Evolutionary conservation across 2,888 invertebrate genomes (phyloP), one percentile per base, ranked within the genome.

Genomic region (Beris morrisii): DNA sequence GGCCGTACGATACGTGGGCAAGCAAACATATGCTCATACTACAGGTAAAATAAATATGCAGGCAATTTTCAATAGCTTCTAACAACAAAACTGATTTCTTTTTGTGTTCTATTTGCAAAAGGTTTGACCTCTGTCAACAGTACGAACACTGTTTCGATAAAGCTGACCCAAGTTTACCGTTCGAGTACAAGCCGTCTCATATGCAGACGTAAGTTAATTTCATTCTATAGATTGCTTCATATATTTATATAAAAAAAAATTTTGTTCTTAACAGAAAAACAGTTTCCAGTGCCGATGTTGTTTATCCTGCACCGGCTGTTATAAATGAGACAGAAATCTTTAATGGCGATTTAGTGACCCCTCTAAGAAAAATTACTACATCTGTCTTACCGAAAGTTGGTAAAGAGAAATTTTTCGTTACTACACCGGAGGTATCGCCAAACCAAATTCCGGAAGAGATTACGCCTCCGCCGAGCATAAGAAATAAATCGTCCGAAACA

Each of bases 1-100:
- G 77, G 77, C 2, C 72, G 74, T 46, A 75, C 74, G 5, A 69
- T 77, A 50, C 73, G 73, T 54, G 75, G 74, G 22, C 54, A 53
- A 44, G 15, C 22, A 13, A 52, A 54, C 1, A 32, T 64, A 4
- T 54, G n/a, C 43, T 30, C 43, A 54, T 64, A 72, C 66, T 72
- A 74, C 64, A 74, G 74, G 75, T 77, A 70, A 69, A 68, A 5
- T 38, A 38, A 22, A 22, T 22, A 2, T 1, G 3, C 1, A 22
- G 22, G 7, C 32, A 54, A 67, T 44, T 58, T 44, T 46, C 9
- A 44, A 12, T n/a, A 44, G n/a, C 9, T 12, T 44, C 44, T 44
- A 2, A 44, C 46, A 11, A 9, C 28, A 28, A 55, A 9, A 12
- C 46, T 59, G 52, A 31, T 46, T 48, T 31, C 50, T 48, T 32